phyloP scores from a whole-genome alignment of 2,113 vertebrate genomes.

The Chloropsis cyanopogon region DNA sequence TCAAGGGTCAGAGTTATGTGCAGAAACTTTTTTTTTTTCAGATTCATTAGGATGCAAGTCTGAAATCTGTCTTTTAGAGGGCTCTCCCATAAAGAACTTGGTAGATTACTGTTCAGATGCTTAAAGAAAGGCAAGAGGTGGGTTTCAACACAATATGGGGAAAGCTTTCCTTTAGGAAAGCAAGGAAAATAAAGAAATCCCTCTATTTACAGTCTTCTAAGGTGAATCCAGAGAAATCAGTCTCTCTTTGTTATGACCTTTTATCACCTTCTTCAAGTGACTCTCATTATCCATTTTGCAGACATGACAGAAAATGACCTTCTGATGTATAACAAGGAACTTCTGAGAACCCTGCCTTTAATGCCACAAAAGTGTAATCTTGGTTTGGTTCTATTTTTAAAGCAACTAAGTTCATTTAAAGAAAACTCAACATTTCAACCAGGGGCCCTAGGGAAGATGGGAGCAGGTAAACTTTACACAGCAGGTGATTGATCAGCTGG shows the following conservation, averaged over 20 bases:
- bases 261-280: not conserved
- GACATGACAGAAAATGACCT: not conserved
- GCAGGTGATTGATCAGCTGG: not conserved
- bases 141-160: not conserved
- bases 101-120: not conserved
- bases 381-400: not conserved
- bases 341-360: not conserved
- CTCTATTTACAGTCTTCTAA: not conserved
- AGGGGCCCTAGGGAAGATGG: not conserved
- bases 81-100: not conserved
- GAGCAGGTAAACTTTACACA: not conserved
- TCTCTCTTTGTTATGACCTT: not conserved
- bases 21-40: not conserved
- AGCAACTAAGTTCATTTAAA: not conserved
- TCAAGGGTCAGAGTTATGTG: not conserved
- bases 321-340: not conserved
- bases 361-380: not conserved
- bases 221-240: not conserved
- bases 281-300: not conserved
- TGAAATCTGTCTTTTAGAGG: not conserved
- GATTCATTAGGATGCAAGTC: not conserved
- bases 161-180: not conserved
- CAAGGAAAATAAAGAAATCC: not conserved
- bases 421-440: not conserved
- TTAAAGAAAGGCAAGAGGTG: not conserved